Evolutionary conservation across 2,797 vertebrate genomes (phyloP).

Genomic region (Tenualosa thibaudeaui): DNA sequence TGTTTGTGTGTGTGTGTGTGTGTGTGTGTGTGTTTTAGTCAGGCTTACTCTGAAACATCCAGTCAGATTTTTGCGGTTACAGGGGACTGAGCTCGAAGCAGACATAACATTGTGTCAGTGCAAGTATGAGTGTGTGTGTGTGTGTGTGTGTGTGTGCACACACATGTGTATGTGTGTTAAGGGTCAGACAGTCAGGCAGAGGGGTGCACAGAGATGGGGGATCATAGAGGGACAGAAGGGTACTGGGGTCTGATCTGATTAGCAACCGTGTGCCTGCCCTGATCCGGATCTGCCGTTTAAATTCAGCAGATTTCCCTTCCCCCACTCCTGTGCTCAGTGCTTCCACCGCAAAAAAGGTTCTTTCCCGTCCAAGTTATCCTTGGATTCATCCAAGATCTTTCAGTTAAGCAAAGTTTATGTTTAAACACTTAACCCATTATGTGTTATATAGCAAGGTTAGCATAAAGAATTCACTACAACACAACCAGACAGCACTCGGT

Average conservation of each 20-base stretch:
- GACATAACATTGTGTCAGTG: too few relatives aligned
- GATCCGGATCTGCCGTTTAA: conserved; percentile 15
- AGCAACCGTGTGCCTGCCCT: not conserved
- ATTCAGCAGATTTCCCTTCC: not conserved
- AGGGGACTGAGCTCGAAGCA: not conserved
- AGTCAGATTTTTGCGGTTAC: not conserved
- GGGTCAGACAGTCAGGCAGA: not conserved
- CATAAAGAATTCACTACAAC: not conserved
- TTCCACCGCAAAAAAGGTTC: not conserved
- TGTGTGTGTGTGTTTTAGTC: not conserved
- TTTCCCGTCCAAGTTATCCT: not conserved
- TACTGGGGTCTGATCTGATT: not conserved
- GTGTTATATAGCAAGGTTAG: not conserved
- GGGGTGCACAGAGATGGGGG: not conserved
- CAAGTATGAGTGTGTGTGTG: too few relatives aligned
- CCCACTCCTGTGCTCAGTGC: not conserved
- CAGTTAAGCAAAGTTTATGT: not conserved
- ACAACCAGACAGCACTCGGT: not conserved
- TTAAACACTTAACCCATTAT: not conserved
- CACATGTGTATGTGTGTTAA: not conserved
- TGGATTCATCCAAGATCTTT: not conserved
- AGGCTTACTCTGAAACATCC: not conserved
- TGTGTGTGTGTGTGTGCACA: not conserved
- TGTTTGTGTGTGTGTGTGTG: conserved; percentile 19
- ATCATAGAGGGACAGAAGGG: not conserved